These are phyloP conservation scores for Abscondita cerata DNA, from an alignment of 2,888 invertebrate species.

Conservation along the genomic window DNA sequence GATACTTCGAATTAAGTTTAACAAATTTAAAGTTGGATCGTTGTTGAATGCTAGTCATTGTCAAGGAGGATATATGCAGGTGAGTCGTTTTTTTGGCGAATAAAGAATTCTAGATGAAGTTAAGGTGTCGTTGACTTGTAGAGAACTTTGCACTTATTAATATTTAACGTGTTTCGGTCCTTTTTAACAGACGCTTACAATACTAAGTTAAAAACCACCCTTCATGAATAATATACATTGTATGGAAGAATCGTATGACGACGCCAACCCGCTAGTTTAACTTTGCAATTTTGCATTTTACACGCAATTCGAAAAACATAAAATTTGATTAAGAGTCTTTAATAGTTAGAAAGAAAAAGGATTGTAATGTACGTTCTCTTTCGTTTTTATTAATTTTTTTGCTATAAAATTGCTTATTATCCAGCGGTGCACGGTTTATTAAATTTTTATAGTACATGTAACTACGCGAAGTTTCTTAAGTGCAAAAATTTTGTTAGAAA, in stretches of 20 bases:
- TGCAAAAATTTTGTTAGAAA: too few species aligned
- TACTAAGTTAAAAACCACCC: conserved; percentile 7
- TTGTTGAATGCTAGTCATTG: conserved; percentile 88
- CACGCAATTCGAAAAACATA: too few species aligned
- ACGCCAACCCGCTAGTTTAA: neutral
- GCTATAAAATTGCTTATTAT: too few species aligned
- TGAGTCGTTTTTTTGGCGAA: conserved; percentile 53
- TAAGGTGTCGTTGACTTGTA: conserved; percentile 5
- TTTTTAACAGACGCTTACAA: conserved; percentile 5
- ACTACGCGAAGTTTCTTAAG: too few species aligned
- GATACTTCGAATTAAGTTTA: conserved; percentile 88
- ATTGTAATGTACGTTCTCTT: too few species aligned
- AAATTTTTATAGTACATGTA: too few species aligned
- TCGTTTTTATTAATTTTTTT: too few species aligned
- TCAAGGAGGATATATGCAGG: conserved; percentile 89
- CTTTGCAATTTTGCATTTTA: neutral
- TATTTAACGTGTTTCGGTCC: conserved; percentile 5
- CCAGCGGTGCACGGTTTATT: too few species aligned
- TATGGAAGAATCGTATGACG: neutral
- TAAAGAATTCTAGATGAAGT: conserved; percentile 3
- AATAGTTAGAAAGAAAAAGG: too few species aligned
- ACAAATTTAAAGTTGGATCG: conserved; percentile 91
- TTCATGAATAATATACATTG: neutral
- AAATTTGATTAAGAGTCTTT: too few species aligned
- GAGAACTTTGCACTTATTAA: conserved; percentile 3